These are phyloP conservation scores for Eupithecia dodoneata DNA, from an alignment of 2,888 invertebrate genomes.

Conservation along the genomic window DNA sequence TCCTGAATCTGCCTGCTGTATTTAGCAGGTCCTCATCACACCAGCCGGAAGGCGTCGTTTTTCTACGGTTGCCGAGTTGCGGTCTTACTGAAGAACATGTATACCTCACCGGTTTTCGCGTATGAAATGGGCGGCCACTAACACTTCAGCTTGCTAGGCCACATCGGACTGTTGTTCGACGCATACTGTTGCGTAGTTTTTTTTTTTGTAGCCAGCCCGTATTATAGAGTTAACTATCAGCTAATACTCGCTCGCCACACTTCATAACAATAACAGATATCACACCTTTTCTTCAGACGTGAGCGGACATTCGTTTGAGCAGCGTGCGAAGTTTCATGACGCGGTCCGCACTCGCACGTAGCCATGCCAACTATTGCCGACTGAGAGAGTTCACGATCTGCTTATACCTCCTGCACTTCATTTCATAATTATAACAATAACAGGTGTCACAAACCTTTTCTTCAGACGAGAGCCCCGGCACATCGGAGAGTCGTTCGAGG, in stretches of 20 bases:
- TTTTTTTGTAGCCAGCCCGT: no score
- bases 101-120: no score
- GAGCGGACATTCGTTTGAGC: slow-evolving; percentile 93
- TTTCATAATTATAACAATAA: no score
- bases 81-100: no score
- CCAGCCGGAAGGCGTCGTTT: no score
- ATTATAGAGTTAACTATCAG: slow-evolving; percentile 95
- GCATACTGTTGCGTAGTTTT: no score
- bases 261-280: slow-evolving; percentile 61
- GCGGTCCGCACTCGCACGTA: slow-evolving; percentile 95
- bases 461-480: slow-evolving; percentile 95
- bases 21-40: no score
- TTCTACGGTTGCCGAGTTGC: no score
- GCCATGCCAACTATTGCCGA: slow-evolving; percentile 83
- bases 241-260: slow-evolving; percentile 92
- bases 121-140: no score
- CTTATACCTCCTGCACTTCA: slow-evolving; percentile 94
- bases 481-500: slow-evolving; percentile 94
- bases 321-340: slow-evolving; percentile 96
- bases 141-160: no score
- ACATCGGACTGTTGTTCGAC: no score
- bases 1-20: no score
- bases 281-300: slow-evolving; percentile 93
- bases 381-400: slow-evolving; percentile 98
- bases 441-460: slow-evolving; percentile 87